A percentile compares a stretch with the other conserved stretches of the same genome.
phyloP scores from a whole-genome alignment of 1,140 invertebrate genomes.

The Aleiodes sp. region DNA sequence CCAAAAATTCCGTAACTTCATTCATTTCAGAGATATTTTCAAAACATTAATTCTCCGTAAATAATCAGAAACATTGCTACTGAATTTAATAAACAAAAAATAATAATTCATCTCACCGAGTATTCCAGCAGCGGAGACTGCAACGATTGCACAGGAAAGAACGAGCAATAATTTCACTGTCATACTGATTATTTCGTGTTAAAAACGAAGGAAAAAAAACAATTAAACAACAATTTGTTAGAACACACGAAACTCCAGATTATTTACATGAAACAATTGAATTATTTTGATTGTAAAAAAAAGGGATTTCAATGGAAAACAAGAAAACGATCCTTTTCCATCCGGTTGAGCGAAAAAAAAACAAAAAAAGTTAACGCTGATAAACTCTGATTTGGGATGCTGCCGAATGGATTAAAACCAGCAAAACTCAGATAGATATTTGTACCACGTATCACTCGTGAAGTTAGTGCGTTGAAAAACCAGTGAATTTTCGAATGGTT shows the following conservation, averaged over 20 bases:
- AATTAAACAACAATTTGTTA: not conserved
- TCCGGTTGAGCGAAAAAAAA: no score
- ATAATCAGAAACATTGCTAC: not conserved
- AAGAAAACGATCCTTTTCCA: no score
- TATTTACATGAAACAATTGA: no score
- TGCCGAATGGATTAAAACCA: no score
- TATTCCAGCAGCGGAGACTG: constrained; percentile 56
- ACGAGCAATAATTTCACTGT: constrained; percentile 42
- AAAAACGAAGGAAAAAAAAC: not conserved
- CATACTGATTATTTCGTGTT: not conserved
- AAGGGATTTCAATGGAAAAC: no score
- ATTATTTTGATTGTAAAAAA: no score
- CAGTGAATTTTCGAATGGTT: no score
- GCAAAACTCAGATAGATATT: no score
- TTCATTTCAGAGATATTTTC: not conserved
- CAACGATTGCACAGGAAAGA: constrained; percentile 46
- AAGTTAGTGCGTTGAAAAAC: no score
- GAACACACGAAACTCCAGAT: not conserved
- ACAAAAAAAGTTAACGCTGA: no score
- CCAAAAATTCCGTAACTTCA: not conserved
- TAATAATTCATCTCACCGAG: constrained; percentile 52
- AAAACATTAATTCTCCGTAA: not conserved
- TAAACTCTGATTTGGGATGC: no score
- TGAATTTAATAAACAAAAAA: not conserved
- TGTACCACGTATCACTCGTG: no score